Base-by-base conservation (phyloP, 2,113 vertebrate species). In the Cisticola juncidis region DNA sequence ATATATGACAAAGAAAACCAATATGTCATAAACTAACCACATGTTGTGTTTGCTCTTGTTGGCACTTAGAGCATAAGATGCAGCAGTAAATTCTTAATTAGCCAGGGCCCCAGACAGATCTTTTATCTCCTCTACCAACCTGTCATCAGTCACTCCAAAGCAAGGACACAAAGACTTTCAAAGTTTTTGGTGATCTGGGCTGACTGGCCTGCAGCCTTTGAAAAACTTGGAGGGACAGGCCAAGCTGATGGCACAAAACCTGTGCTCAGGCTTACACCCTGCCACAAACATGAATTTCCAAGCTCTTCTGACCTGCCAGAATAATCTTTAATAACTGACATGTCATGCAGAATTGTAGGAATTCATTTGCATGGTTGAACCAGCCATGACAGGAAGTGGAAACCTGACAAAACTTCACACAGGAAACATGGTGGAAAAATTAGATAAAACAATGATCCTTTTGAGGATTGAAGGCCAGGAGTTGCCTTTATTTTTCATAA, bases 391-490 rank as follows among this genome's bases (percentile, higher is more conserved):
- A 8, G 76, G 82, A 93, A 68, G 82, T 38, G 74, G 85, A 96
- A 94, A 81, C 68, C 85, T 92, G 95, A 91, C 92, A 96, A 92
- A 95, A 62, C 44, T 81, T 96, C 79, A 64, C 86, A 78, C 35
- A 80, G 74, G 88, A 97, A 95, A 81, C 86, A 71, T 64, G 85
- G 93, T 86, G 87, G 85, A 94, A 96, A 95, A 94, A 97, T 93
- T 92, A 93, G 72, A 84, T 90, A 86, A 94, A 76, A 94, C 92
- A 92, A 77, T 61, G 80, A 95, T 89, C 69, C 81, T 91, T 91
- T 48, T 57, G 79, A 83, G 33, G n/a, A 66, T 20, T 91, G 57
- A 47, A 85, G 53, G 38, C 76, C 79, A 81, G 50, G 79, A 95
- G 54, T 51, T 78, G 54, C 56, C 81, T 90, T 90, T 74, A 31